These are phyloP conservation scores for Monodelphis domestica DNA, from an alignment of 2,797 vertebrate species.

Conservation along the genomic window DNA sequence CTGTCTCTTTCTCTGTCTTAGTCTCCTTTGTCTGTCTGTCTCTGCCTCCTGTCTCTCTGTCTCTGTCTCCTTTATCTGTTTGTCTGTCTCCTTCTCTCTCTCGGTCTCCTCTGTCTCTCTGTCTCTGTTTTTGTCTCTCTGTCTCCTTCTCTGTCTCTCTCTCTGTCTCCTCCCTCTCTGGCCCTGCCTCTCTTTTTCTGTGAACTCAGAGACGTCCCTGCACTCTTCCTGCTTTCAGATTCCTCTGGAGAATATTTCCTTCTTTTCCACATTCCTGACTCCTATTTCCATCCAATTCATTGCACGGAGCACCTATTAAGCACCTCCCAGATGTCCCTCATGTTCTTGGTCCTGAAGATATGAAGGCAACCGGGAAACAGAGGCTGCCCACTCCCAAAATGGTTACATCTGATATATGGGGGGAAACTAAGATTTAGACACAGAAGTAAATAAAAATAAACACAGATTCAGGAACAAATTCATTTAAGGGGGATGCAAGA, in stretches of 20 bases:
- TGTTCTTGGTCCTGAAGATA: not conserved
- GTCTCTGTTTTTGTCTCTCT: too few species aligned
- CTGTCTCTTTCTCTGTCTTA: too few species aligned
- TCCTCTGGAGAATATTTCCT: not conserved
- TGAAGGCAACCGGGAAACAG: not conserved
- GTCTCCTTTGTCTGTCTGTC: too few species aligned
- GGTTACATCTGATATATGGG: not conserved
- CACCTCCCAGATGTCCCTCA: not conserved
- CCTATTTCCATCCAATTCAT: not conserved
- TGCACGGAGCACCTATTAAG: not conserved
- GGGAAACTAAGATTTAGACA: not conserved
- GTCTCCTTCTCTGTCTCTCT: too few species aligned
- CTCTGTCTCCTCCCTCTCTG: too few species aligned
- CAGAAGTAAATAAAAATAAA: not conserved
- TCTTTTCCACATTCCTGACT: not conserved
- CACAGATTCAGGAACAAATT: not conserved
- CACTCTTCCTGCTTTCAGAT: not conserved
- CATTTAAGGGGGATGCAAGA: not conserved
- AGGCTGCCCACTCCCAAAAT: not conserved
- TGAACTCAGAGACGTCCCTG: not conserved
- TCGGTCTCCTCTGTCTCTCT: too few species aligned
- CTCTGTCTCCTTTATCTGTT: too few species aligned
- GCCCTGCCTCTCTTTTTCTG: too few species aligned
- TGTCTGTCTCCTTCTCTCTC: too few species aligned
- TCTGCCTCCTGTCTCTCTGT: too few species aligned